Evolutionary conservation across 1,140 invertebrate genomes (phyloP).

Genomic region (Drosophila mayri): DNA sequence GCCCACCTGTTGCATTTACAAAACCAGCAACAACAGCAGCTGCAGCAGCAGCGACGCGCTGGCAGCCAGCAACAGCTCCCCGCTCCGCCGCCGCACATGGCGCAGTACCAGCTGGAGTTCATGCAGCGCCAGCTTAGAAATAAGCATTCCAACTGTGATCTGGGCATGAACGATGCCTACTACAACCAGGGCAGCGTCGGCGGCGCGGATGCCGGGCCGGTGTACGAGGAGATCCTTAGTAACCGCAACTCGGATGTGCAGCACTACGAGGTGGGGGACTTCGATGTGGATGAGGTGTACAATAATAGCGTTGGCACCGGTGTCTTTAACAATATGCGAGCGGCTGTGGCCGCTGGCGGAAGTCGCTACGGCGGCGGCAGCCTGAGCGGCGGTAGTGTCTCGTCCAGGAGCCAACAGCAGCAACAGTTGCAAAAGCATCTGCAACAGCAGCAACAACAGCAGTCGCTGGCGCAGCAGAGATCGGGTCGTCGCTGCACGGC

Average conservation of each 20-base stretch:
- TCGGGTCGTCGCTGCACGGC: conserved; percentile 57
- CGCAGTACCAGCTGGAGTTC: conserved; percentile 77
- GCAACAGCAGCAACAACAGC: conserved; percentile 37
- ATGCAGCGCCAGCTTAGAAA: conserved; percentile 81
- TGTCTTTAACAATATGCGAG: conserved; percentile 72
- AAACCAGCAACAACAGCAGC: conserved; percentile 48
- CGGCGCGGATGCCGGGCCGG: conserved; percentile 88
- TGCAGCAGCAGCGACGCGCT: conserved; percentile 52
- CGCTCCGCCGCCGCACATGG: conserved; percentile 74
- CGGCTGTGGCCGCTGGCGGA: conserved; percentile 63
- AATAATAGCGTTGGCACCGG: conserved; percentile 75
- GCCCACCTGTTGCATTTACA: conserved; percentile 75
- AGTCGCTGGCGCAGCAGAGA: conserved; percentile 45
- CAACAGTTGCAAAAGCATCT: conserved; percentile 44
- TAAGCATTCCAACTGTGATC: conserved; percentile 85
- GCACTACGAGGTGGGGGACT: conserved; percentile 88
- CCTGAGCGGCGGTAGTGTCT: conserved; percentile 68
- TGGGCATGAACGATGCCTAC: conserved; percentile 74
- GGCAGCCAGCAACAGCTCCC: conserved; percentile 66
- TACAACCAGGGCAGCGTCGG: conserved; percentile 86
- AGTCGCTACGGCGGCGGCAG: conserved; percentile 80
- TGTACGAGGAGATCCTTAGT: conserved; percentile 91
- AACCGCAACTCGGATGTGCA: conserved; percentile 90
- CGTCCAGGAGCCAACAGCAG: conserved; percentile 66
- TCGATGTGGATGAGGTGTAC: conserved; percentile 79